phyloP scores from a whole-genome alignment of 2,113 vertebrate species.

The Cyprinodon variegatus region DNA sequence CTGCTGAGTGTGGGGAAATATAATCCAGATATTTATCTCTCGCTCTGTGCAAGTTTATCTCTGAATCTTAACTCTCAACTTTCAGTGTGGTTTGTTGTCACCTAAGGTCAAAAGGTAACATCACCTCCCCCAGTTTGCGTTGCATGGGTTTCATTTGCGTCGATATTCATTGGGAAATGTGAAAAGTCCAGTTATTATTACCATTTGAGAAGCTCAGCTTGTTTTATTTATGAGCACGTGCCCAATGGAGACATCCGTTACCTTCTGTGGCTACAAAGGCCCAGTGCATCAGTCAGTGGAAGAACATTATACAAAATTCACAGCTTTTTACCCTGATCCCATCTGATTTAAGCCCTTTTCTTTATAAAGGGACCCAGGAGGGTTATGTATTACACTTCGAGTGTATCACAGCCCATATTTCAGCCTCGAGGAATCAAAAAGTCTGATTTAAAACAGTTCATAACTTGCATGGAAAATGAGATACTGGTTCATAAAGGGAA shows the following conservation, averaged over 20 bases:
- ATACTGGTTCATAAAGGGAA: slow-evolving; percentile 31
- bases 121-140: slow-evolving; percentile 38
- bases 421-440: slow-evolving; percentile 30
- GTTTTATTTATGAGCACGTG: slow-evolving; percentile 69
- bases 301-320: slow-evolving; percentile 32
- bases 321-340: slow-evolving; percentile 24
- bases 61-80: slow-evolving; percentile 35
- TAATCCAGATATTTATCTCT: slow-evolving; percentile 62
- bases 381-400: slow-evolving; percentile 20
- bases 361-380: slow-evolving; percentile 25
- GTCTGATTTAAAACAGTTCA: slow-evolving; percentile 32
- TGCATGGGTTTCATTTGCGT: slow-evolving; percentile 59
- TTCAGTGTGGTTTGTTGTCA: slow-evolving; percentile 31
- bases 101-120: slow-evolving; percentile 48
- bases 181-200: slow-evolving; percentile 55
- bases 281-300: slow-evolving; percentile 18
- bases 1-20: slow-evolving; percentile 62
- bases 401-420: slow-evolving; percentile 30
- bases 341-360: slow-evolving; percentile 45
- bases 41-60: slow-evolving; percentile 23
- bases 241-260: slow-evolving; percentile 59
- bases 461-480: slow-evolving; percentile 31
- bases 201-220: slow-evolving; percentile 29
- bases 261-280: slow-evolving; percentile 46
- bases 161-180: slow-evolving; percentile 22